These are phyloP conservation scores for Pelvicachromis taeniatus DNA, from an alignment of 2,113 vertebrate genomes.

Conservation along the genomic window DNA sequence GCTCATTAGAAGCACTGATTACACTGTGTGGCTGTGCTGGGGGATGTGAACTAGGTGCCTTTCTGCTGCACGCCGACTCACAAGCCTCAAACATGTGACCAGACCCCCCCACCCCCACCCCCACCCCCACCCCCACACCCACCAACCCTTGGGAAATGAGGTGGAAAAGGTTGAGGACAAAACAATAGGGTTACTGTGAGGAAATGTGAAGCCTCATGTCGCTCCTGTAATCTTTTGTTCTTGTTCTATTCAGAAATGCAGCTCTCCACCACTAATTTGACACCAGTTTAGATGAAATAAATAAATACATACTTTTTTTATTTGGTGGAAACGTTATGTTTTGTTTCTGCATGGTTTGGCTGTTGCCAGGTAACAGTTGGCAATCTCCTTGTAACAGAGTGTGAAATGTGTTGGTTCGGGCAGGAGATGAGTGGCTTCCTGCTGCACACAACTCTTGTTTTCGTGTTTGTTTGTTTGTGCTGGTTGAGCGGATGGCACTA, in stretches of 20 bases:
- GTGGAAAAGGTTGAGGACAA: background rate
- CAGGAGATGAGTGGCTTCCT: background rate
- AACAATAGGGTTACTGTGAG: background rate
- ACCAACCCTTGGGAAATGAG: background rate
- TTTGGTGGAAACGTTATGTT: background rate
- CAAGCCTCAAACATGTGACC: background rate
- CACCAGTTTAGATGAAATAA: background rate
- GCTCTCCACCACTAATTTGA: background rate
- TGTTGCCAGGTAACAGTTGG: conserved; percentile 41
- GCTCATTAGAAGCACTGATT: background rate
- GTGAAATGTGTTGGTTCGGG: background rate
- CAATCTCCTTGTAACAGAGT: background rate
- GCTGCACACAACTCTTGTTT: background rate
- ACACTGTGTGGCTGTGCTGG: background rate
- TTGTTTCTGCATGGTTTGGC: background rate
- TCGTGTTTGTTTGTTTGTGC: conserved; percentile 35
- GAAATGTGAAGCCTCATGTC: background rate
- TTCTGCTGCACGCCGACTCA: background rate
- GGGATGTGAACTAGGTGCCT: background rate
- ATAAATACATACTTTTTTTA: background rate
- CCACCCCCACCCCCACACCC: too few relatives aligned
- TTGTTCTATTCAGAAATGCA: background rate
- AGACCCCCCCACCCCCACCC: background rate
- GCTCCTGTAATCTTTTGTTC: background rate
- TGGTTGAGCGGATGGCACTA: background rate